Evolutionary conservation across 2,797 vertebrate species (phyloP), one percentile per base, ranked within the genome.

Genomic region (Pseudochromis fuscus): DNA sequence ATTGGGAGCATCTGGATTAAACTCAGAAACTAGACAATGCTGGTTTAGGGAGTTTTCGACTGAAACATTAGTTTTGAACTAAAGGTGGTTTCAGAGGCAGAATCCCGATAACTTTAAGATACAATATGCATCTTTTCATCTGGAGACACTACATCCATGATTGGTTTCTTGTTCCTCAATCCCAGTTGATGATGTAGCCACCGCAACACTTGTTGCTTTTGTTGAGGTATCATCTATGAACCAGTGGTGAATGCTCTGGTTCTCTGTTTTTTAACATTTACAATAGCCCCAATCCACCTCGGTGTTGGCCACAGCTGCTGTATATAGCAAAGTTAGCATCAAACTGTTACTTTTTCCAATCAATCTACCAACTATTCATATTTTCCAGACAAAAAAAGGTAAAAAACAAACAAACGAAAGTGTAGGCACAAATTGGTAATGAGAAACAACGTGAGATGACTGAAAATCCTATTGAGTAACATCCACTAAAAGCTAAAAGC

Each of bases 401-500:
- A 23, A 21, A 21, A 23, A 1, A 4, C n/a, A n/a, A n/a, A n/a
- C n/a, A n/a, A n/a, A n/a, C n/a, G n/a, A n/a, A n/a, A n/a, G n/a
- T 9, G 18, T 8, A 45, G 12, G 35, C 42, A 11, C 4, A 1
- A 30, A 27, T 18, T 19, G 38, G 28, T 19, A 37, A 33, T 35
- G 37, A 56, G 16, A 5, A n/a, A 30, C n/a, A 51, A 18, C 7
- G 27, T 27, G 15, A 45, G 38, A n/a, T 27, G 40, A 35, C 13
- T 30, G 25, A 23, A 46, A 62, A 42, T 68, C 37, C 60, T 51
- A 19, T 13, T 16, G 23, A 58, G 35, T 9, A 40, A 38, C 19
- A 56, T 21, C 45, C 38, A 24, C 50, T 77, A 21, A 67, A 67
- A 52, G 37, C 56, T 77, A 61, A 72, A 67, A 57, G 30, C 50